Conservation (phyloP, 2,113 vertebrate genomes). For the Triplophysa siluroides region DNA sequence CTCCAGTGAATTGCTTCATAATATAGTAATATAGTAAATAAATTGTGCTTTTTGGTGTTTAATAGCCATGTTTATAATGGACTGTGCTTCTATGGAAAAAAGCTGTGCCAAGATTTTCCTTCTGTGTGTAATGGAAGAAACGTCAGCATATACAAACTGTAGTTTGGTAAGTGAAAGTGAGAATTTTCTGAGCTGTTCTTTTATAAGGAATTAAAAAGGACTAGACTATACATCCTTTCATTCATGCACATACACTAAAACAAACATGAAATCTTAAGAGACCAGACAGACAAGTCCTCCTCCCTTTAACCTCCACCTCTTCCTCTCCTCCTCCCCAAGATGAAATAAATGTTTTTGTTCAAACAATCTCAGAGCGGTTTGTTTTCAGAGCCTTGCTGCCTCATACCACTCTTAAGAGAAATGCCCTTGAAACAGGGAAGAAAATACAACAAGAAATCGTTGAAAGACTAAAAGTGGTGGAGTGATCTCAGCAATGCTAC, state of each 20-base stretch:
- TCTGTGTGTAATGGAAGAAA: conserved; percentile 22
- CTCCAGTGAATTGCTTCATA: too few relatives aligned
- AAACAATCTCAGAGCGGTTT: conserved; percentile 41
- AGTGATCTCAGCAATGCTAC: conserved; percentile 59
- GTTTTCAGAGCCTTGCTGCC: conserved; percentile 49
- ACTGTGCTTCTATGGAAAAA: conserved; percentile 21
- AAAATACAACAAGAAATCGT: conserved; percentile 36
- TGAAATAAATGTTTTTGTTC: conserved; percentile 33
- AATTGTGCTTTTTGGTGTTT: too few relatives aligned
- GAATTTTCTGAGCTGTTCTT: too few relatives aligned
- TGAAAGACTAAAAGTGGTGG: conserved; percentile 45
- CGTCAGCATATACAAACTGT: too few relatives aligned
- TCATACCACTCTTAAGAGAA: conserved; percentile 42
- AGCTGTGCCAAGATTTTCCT: not conserved
- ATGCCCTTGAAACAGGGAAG: conserved; percentile 50
- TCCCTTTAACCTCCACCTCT: not conserved
- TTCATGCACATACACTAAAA: not conserved
- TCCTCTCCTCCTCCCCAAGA: conserved; percentile 11
- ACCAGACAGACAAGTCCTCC: not conserved
- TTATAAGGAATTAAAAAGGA: not conserved
- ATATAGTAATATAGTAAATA: too few relatives aligned
- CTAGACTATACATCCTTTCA: conserved; percentile 1
- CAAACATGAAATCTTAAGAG: not conserved
- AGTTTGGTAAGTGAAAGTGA: too few relatives aligned
- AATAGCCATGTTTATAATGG: too few relatives aligned